Conservation (phyloP, 2,113 vertebrate species). For the Meriones unguiculatus region DNA sequence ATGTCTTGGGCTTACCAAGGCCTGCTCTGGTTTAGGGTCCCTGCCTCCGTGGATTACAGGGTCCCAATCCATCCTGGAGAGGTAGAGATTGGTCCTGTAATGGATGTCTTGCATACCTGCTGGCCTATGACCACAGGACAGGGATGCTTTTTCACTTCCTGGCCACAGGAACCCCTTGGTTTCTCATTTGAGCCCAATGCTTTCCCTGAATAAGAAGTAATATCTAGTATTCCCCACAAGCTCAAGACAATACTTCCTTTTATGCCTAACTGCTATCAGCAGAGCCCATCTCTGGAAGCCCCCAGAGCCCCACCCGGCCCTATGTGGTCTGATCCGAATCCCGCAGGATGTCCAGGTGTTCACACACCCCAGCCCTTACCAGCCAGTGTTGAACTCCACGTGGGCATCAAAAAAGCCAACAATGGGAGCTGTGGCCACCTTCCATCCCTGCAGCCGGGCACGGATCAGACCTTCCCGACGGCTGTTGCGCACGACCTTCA, state of each 20-base stretch:
- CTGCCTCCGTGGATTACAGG: background rate
- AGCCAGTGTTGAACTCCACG: conserved; percentile 97
- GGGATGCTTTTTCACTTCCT: background rate
- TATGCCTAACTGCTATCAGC: too few relatives aligned
- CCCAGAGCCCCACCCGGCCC: background rate
- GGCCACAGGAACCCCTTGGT: too few relatives aligned
- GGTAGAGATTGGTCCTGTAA: background rate
- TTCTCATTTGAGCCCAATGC: background rate
- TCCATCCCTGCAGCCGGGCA: conserved; percentile 98
- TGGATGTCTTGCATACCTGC: too few relatives aligned
- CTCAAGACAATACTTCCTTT: background rate
- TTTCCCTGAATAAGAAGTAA: background rate
- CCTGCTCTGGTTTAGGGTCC: background rate
- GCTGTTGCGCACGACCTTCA: conserved; percentile 96
- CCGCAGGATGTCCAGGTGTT: background rate
- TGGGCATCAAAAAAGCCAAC: conserved; percentile 99
- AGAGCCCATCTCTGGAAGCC: background rate
- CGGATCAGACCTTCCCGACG: conserved; percentile 97
- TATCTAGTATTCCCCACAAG: background rate
- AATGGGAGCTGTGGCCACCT: conserved; percentile 92
- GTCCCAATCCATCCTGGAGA: background rate
- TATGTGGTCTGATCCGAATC: background rate
- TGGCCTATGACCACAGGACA: rapidly evolving
- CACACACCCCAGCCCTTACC: conserved; percentile 88
- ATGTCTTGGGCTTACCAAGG: background rate